phyloP scores from a whole-genome alignment of 2,113 vertebrate species.

The Rhegmatorhina hoffmannsi region DNA sequence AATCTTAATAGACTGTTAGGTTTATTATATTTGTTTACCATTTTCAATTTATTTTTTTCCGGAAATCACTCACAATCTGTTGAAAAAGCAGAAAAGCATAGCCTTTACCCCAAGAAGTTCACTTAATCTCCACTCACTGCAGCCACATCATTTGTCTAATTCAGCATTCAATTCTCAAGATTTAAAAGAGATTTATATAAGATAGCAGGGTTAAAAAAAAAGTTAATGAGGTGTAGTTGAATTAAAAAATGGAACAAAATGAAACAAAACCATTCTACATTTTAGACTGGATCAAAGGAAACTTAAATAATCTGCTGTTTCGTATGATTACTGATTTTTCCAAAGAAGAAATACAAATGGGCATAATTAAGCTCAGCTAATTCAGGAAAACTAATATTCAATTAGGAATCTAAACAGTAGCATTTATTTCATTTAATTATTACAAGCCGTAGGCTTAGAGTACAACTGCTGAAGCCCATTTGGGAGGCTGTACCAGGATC shows the following conservation, averaged over 20 bases:
- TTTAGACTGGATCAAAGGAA: neutral
- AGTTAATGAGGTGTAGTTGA: neutral
- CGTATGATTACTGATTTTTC: neutral
- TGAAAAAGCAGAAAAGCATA: neutral
- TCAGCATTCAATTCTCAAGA: neutral
- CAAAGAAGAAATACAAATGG: neutral
- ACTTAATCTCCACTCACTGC: neutral
- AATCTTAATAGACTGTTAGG: neutral
- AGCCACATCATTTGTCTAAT: neutral
- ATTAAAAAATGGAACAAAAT: neutral
- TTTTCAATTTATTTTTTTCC: neutral
- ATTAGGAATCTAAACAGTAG: neutral
- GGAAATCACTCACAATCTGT: neutral
- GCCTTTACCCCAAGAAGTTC: neutral
- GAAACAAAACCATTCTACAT: neutral
- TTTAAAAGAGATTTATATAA: neutral
- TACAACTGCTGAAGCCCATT: neutral
- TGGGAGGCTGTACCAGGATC: neutral
- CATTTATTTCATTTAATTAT: neutral
- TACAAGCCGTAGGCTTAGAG: neutral
- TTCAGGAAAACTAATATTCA: neutral
- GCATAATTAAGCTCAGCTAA: neutral
- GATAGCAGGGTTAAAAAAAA: neutral
- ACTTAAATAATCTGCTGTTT: neutral
- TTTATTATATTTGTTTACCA: neutral